Evolutionary conservation across 2,888 invertebrate genomes (phyloP).

Genomic region (Clusia tigrina): DNA sequence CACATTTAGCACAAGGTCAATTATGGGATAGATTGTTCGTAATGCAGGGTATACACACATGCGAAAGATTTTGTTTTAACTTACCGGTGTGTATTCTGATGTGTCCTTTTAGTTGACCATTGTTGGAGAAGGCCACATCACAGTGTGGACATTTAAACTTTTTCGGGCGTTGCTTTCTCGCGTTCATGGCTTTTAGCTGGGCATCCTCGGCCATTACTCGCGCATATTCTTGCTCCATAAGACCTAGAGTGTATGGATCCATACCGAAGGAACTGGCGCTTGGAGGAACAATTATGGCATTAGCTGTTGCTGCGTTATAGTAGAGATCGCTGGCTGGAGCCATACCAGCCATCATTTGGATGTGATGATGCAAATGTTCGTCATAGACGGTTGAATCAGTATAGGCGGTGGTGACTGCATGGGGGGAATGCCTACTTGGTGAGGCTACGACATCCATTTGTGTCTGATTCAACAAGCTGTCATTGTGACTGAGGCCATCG

Average conservation of each 20-base stretch:
- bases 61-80: conserved; percentile 41
- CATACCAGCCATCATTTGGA: conserved; percentile 39
- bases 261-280: conserved; percentile 48
- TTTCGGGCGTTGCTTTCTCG: conserved; percentile 83
- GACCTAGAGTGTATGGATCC: conserved; percentile 63
- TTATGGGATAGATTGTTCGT: neutral
- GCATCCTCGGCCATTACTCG: conserved; percentile 76
- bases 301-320: conserved; percentile 44
- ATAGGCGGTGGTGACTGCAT: conserved; percentile 15
- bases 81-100: conserved; percentile 88
- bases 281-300: conserved; percentile 34
- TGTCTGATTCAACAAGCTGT: neutral
- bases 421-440: neutral
- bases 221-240: conserved; percentile 75
- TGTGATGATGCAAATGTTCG: conserved; percentile 28
- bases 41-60: no score
- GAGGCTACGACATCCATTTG: neutral
- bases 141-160: conserved; percentile 92
- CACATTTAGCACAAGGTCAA: neutral
- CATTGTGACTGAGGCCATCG: conserved; percentile 37
- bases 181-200: conserved; percentile 72
- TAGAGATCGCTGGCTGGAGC: conserved; percentile 32
- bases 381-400: conserved; percentile 38
- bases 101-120: conserved; percentile 90
- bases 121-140: conserved; percentile 91